Evolutionary conservation across 2,888 invertebrate species (phyloP), one percentile per base, ranked within the genome.

Genomic region (Bellardia bayeri): DNA sequence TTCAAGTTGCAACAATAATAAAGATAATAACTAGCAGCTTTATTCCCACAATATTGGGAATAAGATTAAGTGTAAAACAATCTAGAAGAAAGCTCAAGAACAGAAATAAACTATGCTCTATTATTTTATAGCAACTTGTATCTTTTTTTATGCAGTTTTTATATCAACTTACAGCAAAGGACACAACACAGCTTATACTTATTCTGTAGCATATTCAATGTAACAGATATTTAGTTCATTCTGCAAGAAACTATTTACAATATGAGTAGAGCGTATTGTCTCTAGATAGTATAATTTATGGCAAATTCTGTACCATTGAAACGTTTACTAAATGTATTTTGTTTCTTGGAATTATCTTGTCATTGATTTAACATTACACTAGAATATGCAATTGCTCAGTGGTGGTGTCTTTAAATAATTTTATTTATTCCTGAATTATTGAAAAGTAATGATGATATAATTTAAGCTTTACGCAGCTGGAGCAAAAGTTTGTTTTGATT

Each of bases 201-300:
- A 30, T 16, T 56, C 23, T 8, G 9, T 16, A 3, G 30, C 14
- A 54, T 54, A 54, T 23, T 30, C 1, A 23, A 16, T 42, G 23
- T 9, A 8, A 58, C 40, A 42, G 14, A 14, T 58, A 58, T 74
- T 49, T 54, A 71, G 40, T 71, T 54, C 58, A 58, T 42, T 74
- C 58, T 13, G 6, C 6, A 42, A 58, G 14, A 23, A 42, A 58
- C 42, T 6, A 58, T n/a, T 74, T 42, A 45, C 13, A 30, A 56
- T 23, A 11, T 11, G 23, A 56, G 56, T 56, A 11, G 7, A 16
- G 8, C 23, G 23, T 23, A 8, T 56, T 23, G 30, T 74, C 58
- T 45, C 58, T 42, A 42, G 72, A 40, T 23, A 42, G 40, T 61
- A 23, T 58, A 58, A 74, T 74, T 74, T 74, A 45, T 58, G 72